Percentiles rank a stretch among this genome's conserved stretches.
These are phyloP conservation scores for Mycetomoellerius zeteki DNA, from an alignment of 1,140 invertebrate species.

Conservation along the genomic window DNA sequence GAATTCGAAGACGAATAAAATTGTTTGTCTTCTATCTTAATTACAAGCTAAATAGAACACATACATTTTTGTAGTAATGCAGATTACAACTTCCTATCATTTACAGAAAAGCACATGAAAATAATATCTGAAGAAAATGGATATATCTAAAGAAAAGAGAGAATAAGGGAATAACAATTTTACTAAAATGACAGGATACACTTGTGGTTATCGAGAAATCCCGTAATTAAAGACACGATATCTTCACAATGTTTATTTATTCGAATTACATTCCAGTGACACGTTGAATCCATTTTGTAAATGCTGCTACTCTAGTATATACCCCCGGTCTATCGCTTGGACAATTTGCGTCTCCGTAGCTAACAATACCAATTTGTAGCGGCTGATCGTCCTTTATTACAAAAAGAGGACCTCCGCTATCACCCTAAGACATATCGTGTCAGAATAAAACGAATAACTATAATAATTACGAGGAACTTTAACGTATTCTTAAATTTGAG, in stretches of 20 bases:
- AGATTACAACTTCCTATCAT: neutral
- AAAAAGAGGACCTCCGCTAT: slow-evolving; percentile 76
- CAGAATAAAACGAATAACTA: neutral
- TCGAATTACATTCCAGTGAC: slow-evolving; percentile 18
- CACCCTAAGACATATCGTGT: slow-evolving; percentile 58
- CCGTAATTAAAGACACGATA: neutral
- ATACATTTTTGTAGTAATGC: neutral
- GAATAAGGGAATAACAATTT: neutral
- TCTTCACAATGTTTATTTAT: neutral
- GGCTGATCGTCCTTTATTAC: slow-evolving; percentile 28
- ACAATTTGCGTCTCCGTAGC: slow-evolving; percentile 74
- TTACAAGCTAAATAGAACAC: neutral
- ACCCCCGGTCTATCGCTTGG: slow-evolving; percentile 73
- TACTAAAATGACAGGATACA: neutral
- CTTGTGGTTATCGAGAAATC: neutral
- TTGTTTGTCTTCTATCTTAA: neutral
- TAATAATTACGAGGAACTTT: too few species aligned
- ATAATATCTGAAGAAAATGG: too few species aligned
- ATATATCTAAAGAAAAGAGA: neutral
- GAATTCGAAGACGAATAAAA: slow-evolving; percentile 1
- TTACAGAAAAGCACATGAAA: neutral
- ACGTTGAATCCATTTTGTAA: slow-evolving; percentile 38
- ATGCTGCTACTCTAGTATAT: slow-evolving; percentile 64
- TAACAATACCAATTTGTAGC: slow-evolving; percentile 76
- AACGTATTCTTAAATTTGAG: neutral